Percentiles rank a stretch among this genome's conserved stretches.
These are phyloP conservation scores for Iphiclides podalirius DNA, from an alignment of 2,888 invertebrate species.

Conservation along the genomic window DNA sequence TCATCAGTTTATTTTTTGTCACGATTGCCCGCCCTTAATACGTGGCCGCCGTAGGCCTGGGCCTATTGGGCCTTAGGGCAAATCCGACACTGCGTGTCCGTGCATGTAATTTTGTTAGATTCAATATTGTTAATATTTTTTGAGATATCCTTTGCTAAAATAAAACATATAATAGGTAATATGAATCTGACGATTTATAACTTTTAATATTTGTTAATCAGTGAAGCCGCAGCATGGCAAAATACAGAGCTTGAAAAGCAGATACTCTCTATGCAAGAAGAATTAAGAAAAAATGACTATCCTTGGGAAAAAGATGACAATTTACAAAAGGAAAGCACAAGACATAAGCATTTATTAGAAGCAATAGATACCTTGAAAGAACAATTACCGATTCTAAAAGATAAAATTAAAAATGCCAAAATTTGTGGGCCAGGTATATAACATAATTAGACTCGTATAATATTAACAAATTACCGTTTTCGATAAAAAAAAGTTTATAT, in stretches of 20 bases:
- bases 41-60: no score
- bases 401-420: constrained; percentile 70
- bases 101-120: no score
- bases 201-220: constrained; percentile 27
- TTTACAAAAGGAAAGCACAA: constrained; percentile 55
- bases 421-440: constrained; percentile 64
- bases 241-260: constrained; percentile 72
- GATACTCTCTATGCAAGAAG: constrained; percentile 65
- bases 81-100: no score
- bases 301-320: constrained; percentile 67
- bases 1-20: no score
- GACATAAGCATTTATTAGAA: constrained; percentile 62
- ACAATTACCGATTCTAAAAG: constrained; percentile 62
- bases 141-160: no score
- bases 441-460: not conserved
- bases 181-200: not conserved
- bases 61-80: no score
- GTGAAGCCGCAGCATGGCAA: constrained; percentile 72
- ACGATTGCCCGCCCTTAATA: no score
- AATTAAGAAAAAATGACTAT: constrained; percentile 62
- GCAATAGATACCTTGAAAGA: constrained; percentile 58
- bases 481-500: no score
- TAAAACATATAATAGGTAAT: no score
- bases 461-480: no score
- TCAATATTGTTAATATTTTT: no score